Percentiles rank a stretch among this genome's conserved stretches.
These are phyloP conservation scores for Dendrocopos noguchii DNA, from an alignment of 2,113 vertebrate species.

Conservation along the genomic window DNA sequence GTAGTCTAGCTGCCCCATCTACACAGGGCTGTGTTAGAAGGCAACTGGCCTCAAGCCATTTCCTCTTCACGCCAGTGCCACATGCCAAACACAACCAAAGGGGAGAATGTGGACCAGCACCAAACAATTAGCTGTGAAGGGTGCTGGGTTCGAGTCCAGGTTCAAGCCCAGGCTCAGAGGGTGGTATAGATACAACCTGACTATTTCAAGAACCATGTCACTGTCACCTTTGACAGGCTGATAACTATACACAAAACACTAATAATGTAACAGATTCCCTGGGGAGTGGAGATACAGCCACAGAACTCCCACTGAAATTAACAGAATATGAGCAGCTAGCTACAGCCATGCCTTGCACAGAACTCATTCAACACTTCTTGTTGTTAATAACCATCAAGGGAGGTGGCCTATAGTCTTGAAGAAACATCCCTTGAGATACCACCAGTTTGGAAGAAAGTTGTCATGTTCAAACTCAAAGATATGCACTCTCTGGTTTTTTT, in stretches of 20 bases:
- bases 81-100: accelerated
- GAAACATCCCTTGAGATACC: neutral
- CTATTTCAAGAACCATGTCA: neutral
- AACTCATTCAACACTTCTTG: neutral
- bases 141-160: neutral
- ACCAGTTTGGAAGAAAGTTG: neutral
- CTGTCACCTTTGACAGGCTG: neutral
- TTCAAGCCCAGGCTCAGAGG: neutral
- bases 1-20: neutral
- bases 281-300: neutral
- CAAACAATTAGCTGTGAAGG: neutral
- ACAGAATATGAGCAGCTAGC: neutral
- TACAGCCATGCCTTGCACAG: neutral
- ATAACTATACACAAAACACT: neutral
- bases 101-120: neutral
- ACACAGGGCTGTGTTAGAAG: neutral
- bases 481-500: neutral
- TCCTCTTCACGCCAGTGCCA: neutral
- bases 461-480: neutral
- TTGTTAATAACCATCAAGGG: neutral
- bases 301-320: neutral
- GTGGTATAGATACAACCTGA: neutral
- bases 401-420: neutral
- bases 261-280: neutral
- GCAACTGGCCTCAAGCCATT: neutral